Base-by-base conservation (phyloP, 1,140 invertebrate genomes). In the Callitettix versicolor region DNA sequence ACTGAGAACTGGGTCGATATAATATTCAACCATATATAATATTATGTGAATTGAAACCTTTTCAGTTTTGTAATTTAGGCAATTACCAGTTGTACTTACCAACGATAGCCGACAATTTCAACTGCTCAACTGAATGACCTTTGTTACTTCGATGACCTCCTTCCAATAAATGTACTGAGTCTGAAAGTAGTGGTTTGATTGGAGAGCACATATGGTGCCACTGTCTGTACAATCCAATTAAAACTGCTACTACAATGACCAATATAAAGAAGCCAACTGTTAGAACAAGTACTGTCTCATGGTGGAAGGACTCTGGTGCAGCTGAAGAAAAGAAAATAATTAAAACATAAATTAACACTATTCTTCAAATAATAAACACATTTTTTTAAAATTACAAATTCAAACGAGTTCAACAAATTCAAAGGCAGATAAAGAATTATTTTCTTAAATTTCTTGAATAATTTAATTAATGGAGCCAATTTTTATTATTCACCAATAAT, bases 111-210 rank as follows among this genome's bases (percentile, higher is more conserved):
- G 75, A 64, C 48, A 81, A 63, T 65, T 81, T 81, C 44, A 82
- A 70, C 63, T 81, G 78, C 53, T 82, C 79, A 53, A 82, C 71
- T 48, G 76, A 79, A 22, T 78, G 77, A 60, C 72, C 65, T 50
- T 71, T 73, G 63, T 57, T 71, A 62, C 46, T 73, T 62, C 53
- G 73, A 64, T 67, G 75, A 18, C 54, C 62, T 43, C 67, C 71
- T 50, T 62, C 65, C 63, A 58, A 67, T 17, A 65, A 63, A 20
- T 0, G 62, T 46, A 46, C 55, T 51, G 21, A 64, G 61, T 21
- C 62, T 34, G 0, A 66, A 20, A 34, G 15, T 15, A 20, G 61
- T 51, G 5, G 62, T 62, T 0, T 64, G 11, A 33, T 36, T 41
- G 24, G 53, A 14, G 14, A 55, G 7, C 47, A n/a, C n/a, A n/a